A percentile compares a stretch with the other conserved stretches of the same genome.
Conservation (phyloP, 2,888 invertebrate species). For the Selenia dentaria region DNA sequence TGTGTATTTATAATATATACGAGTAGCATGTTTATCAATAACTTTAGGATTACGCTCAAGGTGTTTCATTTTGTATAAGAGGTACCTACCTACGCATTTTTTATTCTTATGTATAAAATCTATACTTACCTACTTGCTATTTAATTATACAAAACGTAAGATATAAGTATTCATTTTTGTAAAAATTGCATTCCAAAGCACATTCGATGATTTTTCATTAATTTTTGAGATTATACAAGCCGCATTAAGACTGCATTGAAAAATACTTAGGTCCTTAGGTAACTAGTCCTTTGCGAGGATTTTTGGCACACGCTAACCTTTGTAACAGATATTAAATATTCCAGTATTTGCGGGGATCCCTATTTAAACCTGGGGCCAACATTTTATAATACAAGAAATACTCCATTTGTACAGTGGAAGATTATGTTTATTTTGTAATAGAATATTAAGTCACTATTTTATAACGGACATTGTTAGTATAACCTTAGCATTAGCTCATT, state of each 20-base stretch:
- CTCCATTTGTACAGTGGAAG: slow-evolving; percentile 29
- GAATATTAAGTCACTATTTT: slow-evolving; percentile 24
- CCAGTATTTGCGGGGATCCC: slow-evolving; percentile 75
- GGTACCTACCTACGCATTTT: slow-evolving; percentile 57
- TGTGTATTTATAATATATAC: slow-evolving; percentile 35
- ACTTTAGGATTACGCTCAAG: slow-evolving; percentile 79
- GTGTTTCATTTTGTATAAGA: slow-evolving; percentile 71
- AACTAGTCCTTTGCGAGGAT: slow-evolving; percentile 57
- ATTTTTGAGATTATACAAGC: slow-evolving; percentile 70
- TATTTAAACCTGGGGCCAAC: slow-evolving; percentile 77
- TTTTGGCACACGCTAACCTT: slow-evolving; percentile 51
- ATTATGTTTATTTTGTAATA: slow-evolving; percentile 25
- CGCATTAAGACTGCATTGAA: slow-evolving; percentile 73
- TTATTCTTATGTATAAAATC: slow-evolving; percentile 43
- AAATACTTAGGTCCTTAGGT: slow-evolving; percentile 65
- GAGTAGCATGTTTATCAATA: slow-evolving; percentile 76
- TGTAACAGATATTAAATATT: slow-evolving; percentile 67
- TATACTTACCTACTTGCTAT: slow-evolving; percentile 21
- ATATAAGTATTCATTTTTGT: slow-evolving; percentile 56
- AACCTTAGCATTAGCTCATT: slow-evolving; percentile 1
- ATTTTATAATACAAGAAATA: slow-evolving; percentile 61
- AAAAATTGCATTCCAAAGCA: slow-evolving; percentile 67
- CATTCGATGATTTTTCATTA: slow-evolving; percentile 64
- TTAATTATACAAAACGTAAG: slow-evolving; percentile 37
- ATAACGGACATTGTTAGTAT: slow-evolving; percentile 16